Conservation (phyloP, 2,888 invertebrate genomes). For the Timandra comae region DNA sequence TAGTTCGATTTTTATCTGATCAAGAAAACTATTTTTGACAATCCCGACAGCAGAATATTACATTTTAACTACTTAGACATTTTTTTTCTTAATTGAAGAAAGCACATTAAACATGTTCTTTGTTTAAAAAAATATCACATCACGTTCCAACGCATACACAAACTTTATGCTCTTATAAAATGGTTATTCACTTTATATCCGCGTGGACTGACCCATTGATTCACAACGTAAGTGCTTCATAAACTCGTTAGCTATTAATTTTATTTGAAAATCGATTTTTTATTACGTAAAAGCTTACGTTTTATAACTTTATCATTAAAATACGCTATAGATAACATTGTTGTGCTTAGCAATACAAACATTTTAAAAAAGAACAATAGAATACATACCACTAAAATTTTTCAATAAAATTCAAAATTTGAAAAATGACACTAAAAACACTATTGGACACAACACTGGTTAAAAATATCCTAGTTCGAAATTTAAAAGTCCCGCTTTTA, state of each 20-base stretch:
- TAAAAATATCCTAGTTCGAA: slow-evolving; percentile 16
- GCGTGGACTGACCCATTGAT: slow-evolving; percentile 35
- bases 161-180: slow-evolving; percentile 21
- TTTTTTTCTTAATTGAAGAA: too few relatives aligned
- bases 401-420: not conserved
- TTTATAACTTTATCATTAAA: too few relatives aligned
- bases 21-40: too few relatives aligned
- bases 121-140: too few relatives aligned
- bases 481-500: slow-evolving; percentile 45
- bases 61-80: too few relatives aligned
- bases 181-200: slow-evolving; percentile 23
- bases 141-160: slow-evolving; percentile 1
- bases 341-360: too few relatives aligned
- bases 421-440: not conserved
- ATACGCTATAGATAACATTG: too few relatives aligned
- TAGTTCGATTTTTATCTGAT: too few relatives aligned
- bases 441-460: not conserved
- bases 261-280: slow-evolving; percentile 28
- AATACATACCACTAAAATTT: slow-evolving; percentile 6
- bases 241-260: slow-evolving; percentile 31
- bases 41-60: too few relatives aligned
- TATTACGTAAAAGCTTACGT: too few relatives aligned
- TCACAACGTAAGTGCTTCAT: slow-evolving; percentile 30
- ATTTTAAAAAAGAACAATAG: slow-evolving; percentile 4
- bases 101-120: too few relatives aligned